These are phyloP conservation scores for Danio choprae DNA, from an alignment of 2,797 vertebrate species.

Conservation along the genomic window DNA sequence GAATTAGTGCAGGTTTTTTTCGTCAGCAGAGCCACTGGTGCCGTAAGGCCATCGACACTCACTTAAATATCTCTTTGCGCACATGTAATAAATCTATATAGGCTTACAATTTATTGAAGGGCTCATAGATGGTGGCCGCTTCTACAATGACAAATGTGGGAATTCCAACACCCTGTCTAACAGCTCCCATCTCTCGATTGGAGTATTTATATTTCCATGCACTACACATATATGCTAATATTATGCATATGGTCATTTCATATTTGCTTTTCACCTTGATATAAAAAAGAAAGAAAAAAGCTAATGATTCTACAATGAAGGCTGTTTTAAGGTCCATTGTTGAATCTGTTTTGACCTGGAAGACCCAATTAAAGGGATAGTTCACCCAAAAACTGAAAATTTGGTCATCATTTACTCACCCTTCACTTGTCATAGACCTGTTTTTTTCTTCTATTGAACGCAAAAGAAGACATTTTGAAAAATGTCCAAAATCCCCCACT, in stretches of 20 bases:
- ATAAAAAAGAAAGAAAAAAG: background rate
- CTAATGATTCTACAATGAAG: background rate
- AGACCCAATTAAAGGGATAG: no score
- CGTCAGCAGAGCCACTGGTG: conserved; percentile 63
- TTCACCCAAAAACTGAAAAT: no score
- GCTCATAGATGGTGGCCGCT: background rate
- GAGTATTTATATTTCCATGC: conserved; percentile 9
- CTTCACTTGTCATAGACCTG: no score
- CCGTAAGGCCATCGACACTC: conserved; percentile 8
- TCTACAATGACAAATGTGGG: conserved; percentile 26
- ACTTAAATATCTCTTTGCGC: conserved; percentile 8
- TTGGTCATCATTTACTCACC: no score
- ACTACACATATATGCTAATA: background rate
- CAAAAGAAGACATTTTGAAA: no score
- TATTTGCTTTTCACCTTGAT: background rate
- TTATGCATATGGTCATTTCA: background rate
- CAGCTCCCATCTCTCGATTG: conserved; percentile 10
- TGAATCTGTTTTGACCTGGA: no score
- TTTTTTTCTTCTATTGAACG: no score
- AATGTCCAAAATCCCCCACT: no score
- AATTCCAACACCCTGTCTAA: conserved; percentile 24
- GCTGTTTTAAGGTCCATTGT: no score
- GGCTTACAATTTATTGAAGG: conserved; percentile 8
- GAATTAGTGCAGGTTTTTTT: conserved; percentile 70
- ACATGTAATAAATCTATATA: conserved; percentile 22